These are phyloP conservation scores for Callionymus lyra DNA, from an alignment of 2,113 vertebrate species.

Conservation along the genomic window DNA sequence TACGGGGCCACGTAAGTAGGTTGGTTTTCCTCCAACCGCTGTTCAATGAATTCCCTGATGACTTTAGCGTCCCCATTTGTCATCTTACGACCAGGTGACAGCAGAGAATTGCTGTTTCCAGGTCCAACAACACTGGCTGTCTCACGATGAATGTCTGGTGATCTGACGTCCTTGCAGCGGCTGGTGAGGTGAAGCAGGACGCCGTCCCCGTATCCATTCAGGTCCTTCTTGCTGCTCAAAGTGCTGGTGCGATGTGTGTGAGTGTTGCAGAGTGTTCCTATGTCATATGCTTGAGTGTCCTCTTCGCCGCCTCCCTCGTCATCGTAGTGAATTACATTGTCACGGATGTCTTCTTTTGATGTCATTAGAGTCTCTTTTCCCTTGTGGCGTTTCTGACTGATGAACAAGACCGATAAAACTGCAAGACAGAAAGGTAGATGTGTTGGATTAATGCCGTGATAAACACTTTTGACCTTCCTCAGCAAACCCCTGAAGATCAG, in stretches of 20 bases:
- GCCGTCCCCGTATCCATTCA: conserved; percentile 28
- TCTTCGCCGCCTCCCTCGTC: conserved; percentile 94
- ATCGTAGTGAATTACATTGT: conserved; percentile 92
- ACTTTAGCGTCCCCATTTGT: conserved; percentile 58
- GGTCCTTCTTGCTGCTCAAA: conserved; percentile 16
- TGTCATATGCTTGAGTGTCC: conserved; percentile 88
- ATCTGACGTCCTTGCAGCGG: conserved; percentile 67
- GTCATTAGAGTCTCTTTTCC: conserved; percentile 82
- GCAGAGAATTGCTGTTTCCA: not conserved
- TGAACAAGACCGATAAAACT: conserved; percentile 82
- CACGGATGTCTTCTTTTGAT: conserved; percentile 87
- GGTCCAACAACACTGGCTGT: conserved; percentile 7
- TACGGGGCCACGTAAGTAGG: conserved; percentile 69
- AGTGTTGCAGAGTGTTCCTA: conserved; percentile 77
- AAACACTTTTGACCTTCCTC: no score
- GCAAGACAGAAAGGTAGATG: conserved; percentile 31
- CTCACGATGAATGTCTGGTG: conserved; percentile 57
- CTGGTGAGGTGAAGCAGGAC: conserved; percentile 53
- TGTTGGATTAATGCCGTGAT: no score
- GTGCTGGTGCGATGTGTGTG: conserved; percentile 48
- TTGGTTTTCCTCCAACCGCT: conserved; percentile 77
- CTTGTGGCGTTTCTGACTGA: conserved; percentile 75
- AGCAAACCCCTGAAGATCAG: no score
- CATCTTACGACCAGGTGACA: not conserved
- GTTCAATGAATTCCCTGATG: conserved; percentile 78